Evolutionary conservation across 2,888 invertebrate species (phyloP).

Genomic region (Meloe dianella): DNA sequence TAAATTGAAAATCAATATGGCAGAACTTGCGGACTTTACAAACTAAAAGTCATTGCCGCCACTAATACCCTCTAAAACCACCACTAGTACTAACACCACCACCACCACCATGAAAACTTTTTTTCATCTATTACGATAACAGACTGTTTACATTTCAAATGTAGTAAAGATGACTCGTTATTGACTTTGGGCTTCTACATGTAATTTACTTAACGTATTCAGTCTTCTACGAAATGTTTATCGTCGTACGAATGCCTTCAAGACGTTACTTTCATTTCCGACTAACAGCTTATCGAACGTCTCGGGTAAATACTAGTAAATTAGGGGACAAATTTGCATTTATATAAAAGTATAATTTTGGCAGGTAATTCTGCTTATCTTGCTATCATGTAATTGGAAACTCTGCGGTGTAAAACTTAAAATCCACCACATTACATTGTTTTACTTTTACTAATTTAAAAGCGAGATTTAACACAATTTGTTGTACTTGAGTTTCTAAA

Average conservation of each 20-base stretch:
- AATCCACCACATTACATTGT: constrained; percentile 18
- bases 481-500: constrained; percentile 27
- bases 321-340: constrained; percentile 30
- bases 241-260: constrained; percentile 31
- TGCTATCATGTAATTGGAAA: constrained; percentile 30
- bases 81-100: background rate
- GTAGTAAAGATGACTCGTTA: constrained; percentile 27
- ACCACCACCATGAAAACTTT: background rate
- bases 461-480: constrained; percentile 33
- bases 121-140: constrained; percentile 14
- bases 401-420: constrained; percentile 24
- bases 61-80: background rate
- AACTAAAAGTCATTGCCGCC: constrained; percentile 32
- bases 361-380: constrained; percentile 34
- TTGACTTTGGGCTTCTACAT: constrained; percentile 31
- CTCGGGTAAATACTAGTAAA: constrained; percentile 29
- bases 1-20: constrained; percentile 57
- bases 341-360: constrained; percentile 35
- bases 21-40: constrained; percentile 32
- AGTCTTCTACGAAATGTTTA: constrained; percentile 25
- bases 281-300: constrained; percentile 27
- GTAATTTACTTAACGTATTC: constrained; percentile 34
- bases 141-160: constrained; percentile 33
- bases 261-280: constrained; percentile 33
- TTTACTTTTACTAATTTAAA: constrained; percentile 30